Evolutionary conservation across 2,888 invertebrate species (phyloP).

Genomic region (Pachycephus smyrnensis): DNA sequence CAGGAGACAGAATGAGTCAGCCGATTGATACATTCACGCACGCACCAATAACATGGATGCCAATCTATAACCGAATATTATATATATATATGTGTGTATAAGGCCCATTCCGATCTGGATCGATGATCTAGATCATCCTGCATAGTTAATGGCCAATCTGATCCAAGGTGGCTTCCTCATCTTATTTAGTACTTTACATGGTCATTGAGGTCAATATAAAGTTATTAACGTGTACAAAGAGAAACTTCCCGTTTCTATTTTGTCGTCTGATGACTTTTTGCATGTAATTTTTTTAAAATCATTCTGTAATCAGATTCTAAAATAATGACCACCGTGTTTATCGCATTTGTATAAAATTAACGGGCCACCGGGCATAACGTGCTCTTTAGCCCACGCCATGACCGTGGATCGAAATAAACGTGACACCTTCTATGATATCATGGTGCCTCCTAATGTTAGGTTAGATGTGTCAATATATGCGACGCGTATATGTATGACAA

Average conservation of each 20-base stretch:
- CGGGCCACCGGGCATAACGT: slow-evolving; percentile 22
- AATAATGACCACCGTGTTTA: background rate
- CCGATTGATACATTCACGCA: background rate
- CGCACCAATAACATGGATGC: background rate
- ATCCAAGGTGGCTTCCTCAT: background rate
- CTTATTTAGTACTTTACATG: background rate
- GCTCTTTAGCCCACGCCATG: slow-evolving; percentile 11
- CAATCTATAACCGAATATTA: background rate
- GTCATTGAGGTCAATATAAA: background rate
- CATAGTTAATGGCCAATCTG: background rate
- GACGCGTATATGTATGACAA: background rate
- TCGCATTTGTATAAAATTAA: slow-evolving; percentile 21
- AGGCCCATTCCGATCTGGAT: background rate
- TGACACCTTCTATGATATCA: slow-evolving; percentile 20
- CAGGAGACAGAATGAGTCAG: background rate
- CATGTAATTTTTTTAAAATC: background rate
- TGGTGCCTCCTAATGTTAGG: background rate
- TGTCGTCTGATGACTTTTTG: background rate
- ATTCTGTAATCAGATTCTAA: background rate
- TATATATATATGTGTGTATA: background rate
- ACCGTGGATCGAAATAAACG: slow-evolving; percentile 33
- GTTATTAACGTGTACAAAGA: background rate
- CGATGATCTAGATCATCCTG: background rate
- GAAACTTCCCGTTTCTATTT: background rate
- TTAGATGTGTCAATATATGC: background rate